phyloP scores from a whole-genome alignment of 2,797 vertebrate species.

The Gymnothorax reevesii region DNA sequence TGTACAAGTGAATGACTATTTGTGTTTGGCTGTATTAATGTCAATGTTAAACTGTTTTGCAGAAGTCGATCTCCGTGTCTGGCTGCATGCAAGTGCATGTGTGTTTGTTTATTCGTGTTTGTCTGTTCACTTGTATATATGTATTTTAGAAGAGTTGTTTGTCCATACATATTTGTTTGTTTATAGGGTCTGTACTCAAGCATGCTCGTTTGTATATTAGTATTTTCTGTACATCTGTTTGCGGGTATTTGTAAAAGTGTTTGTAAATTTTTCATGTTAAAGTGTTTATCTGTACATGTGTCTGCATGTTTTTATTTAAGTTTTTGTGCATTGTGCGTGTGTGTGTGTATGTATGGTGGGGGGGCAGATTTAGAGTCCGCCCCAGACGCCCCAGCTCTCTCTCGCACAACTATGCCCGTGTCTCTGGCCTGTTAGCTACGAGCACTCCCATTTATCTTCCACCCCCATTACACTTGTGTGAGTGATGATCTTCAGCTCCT shows the following conservation, averaged over 20 bases:
- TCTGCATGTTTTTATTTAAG: slow-evolving; percentile 14
- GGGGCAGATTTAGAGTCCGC: slow-evolving; percentile 39
- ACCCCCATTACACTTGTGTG: slow-evolving; percentile 79
- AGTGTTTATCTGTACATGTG: background rate
- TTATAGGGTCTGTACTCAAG: no score
- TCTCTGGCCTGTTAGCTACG: slow-evolving; percentile 80
- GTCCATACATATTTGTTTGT: no score
- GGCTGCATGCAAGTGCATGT: background rate
- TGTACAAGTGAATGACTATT: background rate
- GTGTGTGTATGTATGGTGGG: no score
- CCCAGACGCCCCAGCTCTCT: background rate
- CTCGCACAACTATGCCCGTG: slow-evolving; percentile 59
- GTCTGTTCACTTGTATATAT: background rate
- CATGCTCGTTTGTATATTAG: no score
- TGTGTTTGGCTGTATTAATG: no score
- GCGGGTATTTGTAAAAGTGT: no score
- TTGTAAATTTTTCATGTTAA: no score
- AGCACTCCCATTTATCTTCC: slow-evolving; percentile 82
- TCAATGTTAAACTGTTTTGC: no score
- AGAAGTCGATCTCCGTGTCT: no score
- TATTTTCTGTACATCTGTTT: no score
- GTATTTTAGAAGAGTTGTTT: no score
- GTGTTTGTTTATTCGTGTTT: background rate
- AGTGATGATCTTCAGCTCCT: slow-evolving; percentile 79
- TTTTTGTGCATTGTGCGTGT: background rate